These are phyloP conservation scores for Drosophila niveifrons DNA, from an alignment of 2,888 invertebrate genomes.

Conservation along the genomic window DNA sequence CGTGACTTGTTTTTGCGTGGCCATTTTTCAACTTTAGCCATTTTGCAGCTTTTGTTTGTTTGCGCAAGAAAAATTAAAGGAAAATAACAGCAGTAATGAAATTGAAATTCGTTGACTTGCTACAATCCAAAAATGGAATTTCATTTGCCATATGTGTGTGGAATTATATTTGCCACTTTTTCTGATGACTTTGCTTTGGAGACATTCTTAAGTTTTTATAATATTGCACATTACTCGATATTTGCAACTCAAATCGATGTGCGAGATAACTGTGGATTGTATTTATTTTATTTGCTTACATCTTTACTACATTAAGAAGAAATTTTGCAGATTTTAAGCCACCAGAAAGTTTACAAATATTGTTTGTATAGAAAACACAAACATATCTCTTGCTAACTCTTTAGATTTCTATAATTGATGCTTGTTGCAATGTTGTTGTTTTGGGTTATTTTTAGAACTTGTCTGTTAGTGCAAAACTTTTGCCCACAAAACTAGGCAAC, in stretches of 20 bases:
- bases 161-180: conserved; percentile 10
- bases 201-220: background rate
- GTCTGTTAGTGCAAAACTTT: conserved; percentile 30
- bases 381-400: background rate
- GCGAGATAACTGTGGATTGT: no score
- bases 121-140: conserved; percentile 34
- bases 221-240: background rate
- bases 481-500: conserved; percentile 61
- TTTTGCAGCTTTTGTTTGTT: conserved; percentile 59
- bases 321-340: background rate
- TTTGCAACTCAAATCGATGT: background rate
- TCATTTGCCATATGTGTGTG: conserved; percentile 20
- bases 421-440: background rate
- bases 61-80: conserved; percentile 64
- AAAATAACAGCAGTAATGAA: conserved; percentile 68
- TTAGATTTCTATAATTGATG: background rate
- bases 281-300: no score
- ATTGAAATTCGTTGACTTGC: conserved; percentile 43
- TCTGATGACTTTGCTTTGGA: background rate
- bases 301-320: no score
- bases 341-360: background rate
- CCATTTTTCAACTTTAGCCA: conserved; percentile 55
- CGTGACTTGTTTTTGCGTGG: conserved; percentile 14
- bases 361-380: background rate
- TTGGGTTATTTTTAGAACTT: conserved; percentile 23